Evolutionary conservation across 2,888 invertebrate genomes (phyloP), one percentile per base, ranked within the genome.

Genomic region (Drosophila nr. perissopoda): DNA sequence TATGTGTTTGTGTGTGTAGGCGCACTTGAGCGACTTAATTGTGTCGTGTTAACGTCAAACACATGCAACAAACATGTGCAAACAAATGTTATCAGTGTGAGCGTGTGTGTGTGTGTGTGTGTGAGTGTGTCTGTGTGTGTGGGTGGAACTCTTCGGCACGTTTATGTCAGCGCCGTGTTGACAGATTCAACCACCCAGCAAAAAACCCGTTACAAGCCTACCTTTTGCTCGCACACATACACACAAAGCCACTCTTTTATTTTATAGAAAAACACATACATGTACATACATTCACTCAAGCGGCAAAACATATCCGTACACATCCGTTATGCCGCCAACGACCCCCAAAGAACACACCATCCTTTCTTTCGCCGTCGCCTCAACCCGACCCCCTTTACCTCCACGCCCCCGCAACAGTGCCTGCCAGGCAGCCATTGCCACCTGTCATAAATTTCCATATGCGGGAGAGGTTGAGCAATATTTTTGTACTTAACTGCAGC

Each of bases 41-140:
- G 88, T 87, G 87, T 86, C 90, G 90, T 86, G 87, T 87, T 89
- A 87, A 89, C 88, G 87, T 89, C 87, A 90, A 88, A 87, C 83
- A 88, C 87, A 87, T 87, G 85, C 86, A 89, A 89, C 85, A 86
- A 87, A 86, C 86, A 87, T 87, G 75, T 78, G 87, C 87, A 85
- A 89, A 86, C 87, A 87, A 89, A 89, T 82, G 76, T 72, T 80
- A 60, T 73, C 66, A 57, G 68, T 56, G 54, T 60, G 31, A 65
- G 5, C 42, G 48, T 51, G 48, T 54, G 49, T 63, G 45, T 27
- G 33, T 51, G 29, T 42, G 51, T 51, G 40, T 45, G 51, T 34
- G 53, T 16, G 21, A 25, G 54, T 49, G 52, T 48, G 52, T 45
- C 48, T 21, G 45, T 31, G 36, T 40, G 64, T 53, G 59, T 59